Percentiles rank a stretch among this genome's conserved stretches.
Conservation (phyloP, 2,113 vertebrate species). For the Hipposideros armiger region DNA sequence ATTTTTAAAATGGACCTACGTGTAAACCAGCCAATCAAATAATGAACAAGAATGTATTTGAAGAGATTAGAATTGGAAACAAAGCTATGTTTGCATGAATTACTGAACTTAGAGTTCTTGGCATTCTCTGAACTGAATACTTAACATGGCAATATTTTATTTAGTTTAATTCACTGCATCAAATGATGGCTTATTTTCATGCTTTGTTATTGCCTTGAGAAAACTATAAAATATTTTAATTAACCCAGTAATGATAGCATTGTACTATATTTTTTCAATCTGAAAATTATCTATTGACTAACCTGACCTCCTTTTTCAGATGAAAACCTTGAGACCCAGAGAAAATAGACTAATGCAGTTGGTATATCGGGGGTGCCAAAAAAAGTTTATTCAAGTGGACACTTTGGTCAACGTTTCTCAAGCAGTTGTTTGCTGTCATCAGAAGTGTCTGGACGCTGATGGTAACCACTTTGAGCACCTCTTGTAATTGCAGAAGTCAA, state of each 20-base stretch:
- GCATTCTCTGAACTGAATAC: constrained; percentile 2
- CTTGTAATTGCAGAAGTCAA: too few relatives aligned
- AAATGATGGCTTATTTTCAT: constrained; percentile 49
- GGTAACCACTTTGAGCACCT: too few relatives aligned
- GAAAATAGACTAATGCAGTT: constrained; percentile 33
- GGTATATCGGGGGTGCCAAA: neutral
- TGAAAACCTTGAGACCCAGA: constrained; percentile 47
- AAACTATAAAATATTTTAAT: constrained; percentile 26
- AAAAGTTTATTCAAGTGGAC: too few relatives aligned
- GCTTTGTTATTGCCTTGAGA: neutral
- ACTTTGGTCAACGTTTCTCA: too few relatives aligned
- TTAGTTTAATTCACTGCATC: constrained; percentile 25
- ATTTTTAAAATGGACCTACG: neutral
- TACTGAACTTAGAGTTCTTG: neutral
- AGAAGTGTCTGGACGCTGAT: too few relatives aligned
- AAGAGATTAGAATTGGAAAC: constrained; percentile 29
- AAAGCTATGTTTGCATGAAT: neutral
- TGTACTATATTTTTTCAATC: neutral
- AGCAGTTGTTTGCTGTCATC: too few relatives aligned
- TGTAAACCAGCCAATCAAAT: constrained; percentile 18
- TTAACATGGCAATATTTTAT: neutral
- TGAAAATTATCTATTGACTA: neutral
- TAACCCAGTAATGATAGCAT: neutral
- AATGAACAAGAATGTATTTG: neutral
- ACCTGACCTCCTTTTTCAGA: constrained; percentile 40